These are phyloP conservation scores for Oxyscelio sp. DNA, from an alignment of 2,888 invertebrate genomes.

Conservation along the genomic window DNA sequence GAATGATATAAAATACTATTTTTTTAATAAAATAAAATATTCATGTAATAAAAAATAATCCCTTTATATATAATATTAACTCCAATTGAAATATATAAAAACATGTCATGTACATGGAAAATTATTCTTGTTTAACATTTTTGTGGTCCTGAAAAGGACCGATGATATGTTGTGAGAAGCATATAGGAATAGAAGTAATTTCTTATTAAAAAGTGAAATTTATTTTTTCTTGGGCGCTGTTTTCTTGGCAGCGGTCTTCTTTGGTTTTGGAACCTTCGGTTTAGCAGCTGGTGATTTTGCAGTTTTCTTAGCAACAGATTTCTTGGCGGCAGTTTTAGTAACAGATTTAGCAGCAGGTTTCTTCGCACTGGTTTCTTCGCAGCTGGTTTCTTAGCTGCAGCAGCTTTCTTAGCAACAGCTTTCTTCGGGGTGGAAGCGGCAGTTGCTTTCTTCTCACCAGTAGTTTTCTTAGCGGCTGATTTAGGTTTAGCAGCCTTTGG, in stretches of 20 bases:
- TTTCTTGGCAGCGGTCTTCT: slow-evolving; percentile 73
- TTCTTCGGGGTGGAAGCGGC: slow-evolving; percentile 79
- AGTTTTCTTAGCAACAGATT: slow-evolving; percentile 79
- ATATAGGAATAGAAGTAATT: too few species aligned
- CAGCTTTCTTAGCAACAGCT: slow-evolving; percentile 70
- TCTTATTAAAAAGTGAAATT: neutral
- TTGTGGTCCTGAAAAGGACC: too few species aligned
- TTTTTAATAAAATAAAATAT: too few species aligned
- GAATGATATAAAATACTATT: too few species aligned
- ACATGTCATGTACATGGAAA: too few species aligned
- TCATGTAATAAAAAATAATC: too few species aligned
- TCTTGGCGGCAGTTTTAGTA: slow-evolving; percentile 57
- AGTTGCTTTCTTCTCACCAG: slow-evolving; percentile 76
- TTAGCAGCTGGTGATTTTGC: slow-evolving; percentile 86
- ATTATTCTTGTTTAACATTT: too few species aligned
- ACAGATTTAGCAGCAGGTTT: slow-evolving; percentile 54
- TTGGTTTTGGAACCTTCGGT: slow-evolving; percentile 87
- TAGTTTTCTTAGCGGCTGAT: slow-evolving; percentile 9
- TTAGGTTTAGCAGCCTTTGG: slow-evolving; percentile 59
- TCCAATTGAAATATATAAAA: too few species aligned
- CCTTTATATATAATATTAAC: too few species aligned
- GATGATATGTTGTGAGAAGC: too few species aligned
- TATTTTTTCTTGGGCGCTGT: slow-evolving; percentile 72
- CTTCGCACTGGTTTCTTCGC: slow-evolving; percentile 68
- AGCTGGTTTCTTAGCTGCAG: slow-evolving; percentile 71